phyloP scores from a whole-genome alignment of 2,888 invertebrate genomes.

The Cephus pygmeus region DNA sequence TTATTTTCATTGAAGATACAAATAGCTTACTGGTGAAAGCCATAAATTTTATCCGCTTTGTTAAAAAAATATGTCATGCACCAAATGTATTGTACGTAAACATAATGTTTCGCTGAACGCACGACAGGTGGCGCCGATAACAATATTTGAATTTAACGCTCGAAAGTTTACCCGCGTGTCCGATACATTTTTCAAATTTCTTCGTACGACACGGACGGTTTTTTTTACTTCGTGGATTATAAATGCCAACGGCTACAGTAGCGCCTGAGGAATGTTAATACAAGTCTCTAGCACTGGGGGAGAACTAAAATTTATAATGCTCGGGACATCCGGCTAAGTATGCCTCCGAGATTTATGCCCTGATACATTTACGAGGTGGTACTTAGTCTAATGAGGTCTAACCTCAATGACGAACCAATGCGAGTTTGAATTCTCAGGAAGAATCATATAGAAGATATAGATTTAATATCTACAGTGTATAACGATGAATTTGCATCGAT shows the following conservation, averaged over 20 bases:
- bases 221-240: not conserved
- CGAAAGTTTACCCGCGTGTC: not conserved
- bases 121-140: not conserved
- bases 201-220: not conserved
- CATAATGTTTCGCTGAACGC: not conserved
- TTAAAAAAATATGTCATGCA: not conserved
- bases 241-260: not conserved
- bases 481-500: not conserved
- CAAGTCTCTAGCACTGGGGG: not conserved
- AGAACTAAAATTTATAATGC: not conserved
- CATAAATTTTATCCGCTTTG: not conserved
- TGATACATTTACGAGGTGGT: not conserved
- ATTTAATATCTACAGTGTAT: not conserved
- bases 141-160: not conserved
- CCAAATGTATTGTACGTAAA: not conserved
- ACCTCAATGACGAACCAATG: slow-evolving; percentile 41
- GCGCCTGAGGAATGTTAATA: not conserved
- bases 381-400: not conserved
- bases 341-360: not conserved
- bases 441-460: not conserved
- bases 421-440: slow-evolving; percentile 26
- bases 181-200: not conserved
- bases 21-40: not conserved
- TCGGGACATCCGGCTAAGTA: not conserved
- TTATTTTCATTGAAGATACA: not conserved